A percentile compares a stretch with the other conserved stretches of the same genome.
phyloP scores from a whole-genome alignment of 2,113 vertebrate species.

The Eurypyga helias region DNA sequence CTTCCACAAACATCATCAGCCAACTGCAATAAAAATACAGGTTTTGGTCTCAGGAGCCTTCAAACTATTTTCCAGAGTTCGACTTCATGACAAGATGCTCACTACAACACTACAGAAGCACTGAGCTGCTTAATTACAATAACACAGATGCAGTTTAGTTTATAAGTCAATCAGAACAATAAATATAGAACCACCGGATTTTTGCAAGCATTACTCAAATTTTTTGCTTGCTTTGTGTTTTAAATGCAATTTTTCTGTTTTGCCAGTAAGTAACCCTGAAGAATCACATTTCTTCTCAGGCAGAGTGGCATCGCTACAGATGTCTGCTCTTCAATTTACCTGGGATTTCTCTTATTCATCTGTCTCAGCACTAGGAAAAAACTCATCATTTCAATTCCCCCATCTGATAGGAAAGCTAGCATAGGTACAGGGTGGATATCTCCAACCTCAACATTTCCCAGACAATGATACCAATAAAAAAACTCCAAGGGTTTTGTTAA shows the following conservation, averaged over 20 bases:
- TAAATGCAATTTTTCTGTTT: not conserved
- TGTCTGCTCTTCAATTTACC: not conserved
- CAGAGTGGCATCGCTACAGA: accelerated
- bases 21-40: constrained; percentile 68
- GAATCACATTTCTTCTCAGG: not conserved
- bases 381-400: not conserved
- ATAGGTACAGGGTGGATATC: not conserved
- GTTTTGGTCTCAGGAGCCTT: constrained; percentile 60
- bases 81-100: constrained; percentile 48
- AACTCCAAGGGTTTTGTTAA: constrained; percentile 48
- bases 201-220: not conserved
- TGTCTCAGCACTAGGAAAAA: not conserved
- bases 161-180: constrained; percentile 40
- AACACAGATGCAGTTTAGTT: not conserved
- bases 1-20: constrained; percentile 63
- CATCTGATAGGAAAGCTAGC: not conserved
- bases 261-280: not conserved
- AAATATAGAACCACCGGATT: not conserved
- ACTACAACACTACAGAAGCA: not conserved
- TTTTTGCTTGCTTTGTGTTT: not conserved
- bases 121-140: constrained; percentile 58
- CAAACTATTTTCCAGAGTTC: constrained; percentile 63
- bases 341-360: not conserved
- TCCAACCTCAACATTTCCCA: constrained; percentile 27
- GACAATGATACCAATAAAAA: not conserved